Evolutionary conservation across 2,888 invertebrate species (phyloP), one percentile per base, ranked within the genome.

Genomic region (Chrysomela aeneicollis): DNA sequence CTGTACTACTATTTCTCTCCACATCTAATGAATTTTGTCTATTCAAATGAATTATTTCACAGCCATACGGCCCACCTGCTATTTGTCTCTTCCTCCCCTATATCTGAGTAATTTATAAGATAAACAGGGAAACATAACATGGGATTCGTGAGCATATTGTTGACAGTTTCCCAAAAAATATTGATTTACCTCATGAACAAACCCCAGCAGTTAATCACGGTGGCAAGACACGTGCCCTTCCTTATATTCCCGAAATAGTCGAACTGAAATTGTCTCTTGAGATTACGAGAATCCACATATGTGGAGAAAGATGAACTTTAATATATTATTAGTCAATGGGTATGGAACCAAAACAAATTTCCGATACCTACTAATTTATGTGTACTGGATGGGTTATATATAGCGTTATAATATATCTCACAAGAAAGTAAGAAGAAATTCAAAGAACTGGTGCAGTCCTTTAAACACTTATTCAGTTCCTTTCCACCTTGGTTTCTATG

Each of bases 171-270:
- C 64, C 64, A 54, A 69, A 71, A 69, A 71, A 68, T 75, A 75
- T 76, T 76, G 76, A 76, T 76, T 74, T 77, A 72, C 72, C 72
- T 64, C 74, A 71, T 73, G 75, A 77, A 76, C 76, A 76, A 74
- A 75, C 74, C 75, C 69, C 67, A 71, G 70, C 71, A 69, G 73
- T 73, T 73, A 74, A 74, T 76, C 75, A 73, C 71, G 70, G 51
- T 66, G 66, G 67, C 68, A 67, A 59, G 68, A 68, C 71, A 70
- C 71, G 71, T 71, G 71, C 71, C 63, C 69, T 66, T 65, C 66
- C 71, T 61, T 65, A 67, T 72, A 67, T 67, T 75, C 75, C 73
- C 68, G 68, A 75, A 78, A 78, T 78, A 78, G 74, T 64, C 71
- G 71, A 74, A 75, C 74, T 75, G 73, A 73, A 75, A 73, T 74